Evolutionary conservation across 2,113 vertebrate genomes (phyloP).

Genomic region (Lepisosteus oculatus): DNA sequence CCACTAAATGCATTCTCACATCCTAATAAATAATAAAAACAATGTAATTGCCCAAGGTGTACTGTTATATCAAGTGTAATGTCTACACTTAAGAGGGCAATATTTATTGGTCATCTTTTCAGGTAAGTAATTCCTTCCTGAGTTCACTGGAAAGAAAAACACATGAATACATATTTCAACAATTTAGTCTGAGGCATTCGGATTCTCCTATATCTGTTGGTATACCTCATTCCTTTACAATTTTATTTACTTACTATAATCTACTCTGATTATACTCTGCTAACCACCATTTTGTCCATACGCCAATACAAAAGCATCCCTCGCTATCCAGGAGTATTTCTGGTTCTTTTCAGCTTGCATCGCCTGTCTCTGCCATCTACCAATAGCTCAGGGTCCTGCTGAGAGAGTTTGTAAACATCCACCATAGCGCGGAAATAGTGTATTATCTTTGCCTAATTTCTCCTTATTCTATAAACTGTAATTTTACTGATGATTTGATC

Average conservation of each 20-base stretch:
- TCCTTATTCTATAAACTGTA: no score
- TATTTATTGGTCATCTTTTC: conserved; percentile 4
- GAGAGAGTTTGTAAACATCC: not conserved
- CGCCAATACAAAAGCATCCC: no score
- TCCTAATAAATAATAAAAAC: conserved; percentile 55
- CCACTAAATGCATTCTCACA: conserved; percentile 57
- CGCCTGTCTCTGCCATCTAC: no score
- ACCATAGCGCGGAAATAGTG: not conserved
- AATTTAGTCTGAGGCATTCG: conserved; percentile 8
- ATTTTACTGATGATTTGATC: no score
- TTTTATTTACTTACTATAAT: no score
- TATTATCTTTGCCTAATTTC: not conserved
- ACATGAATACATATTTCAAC: conserved; percentile 36
- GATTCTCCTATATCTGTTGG: no score
- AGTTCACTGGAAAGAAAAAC: conserved; percentile 39
- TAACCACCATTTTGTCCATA: no score
- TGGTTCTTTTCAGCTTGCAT: no score
- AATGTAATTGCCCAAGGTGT: conserved; percentile 22
- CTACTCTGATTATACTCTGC: no score
- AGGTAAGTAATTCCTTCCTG: conserved; percentile 30
- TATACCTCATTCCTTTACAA: no score
- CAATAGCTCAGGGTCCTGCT: no score
- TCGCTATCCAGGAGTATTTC: no score
- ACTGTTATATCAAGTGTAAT: conserved; percentile 22
- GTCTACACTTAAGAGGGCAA: conserved; percentile 14